These are phyloP conservation scores for Chlorospingus flavigularis DNA, from an alignment of 2,797 vertebrate species.

Conservation along the genomic window DNA sequence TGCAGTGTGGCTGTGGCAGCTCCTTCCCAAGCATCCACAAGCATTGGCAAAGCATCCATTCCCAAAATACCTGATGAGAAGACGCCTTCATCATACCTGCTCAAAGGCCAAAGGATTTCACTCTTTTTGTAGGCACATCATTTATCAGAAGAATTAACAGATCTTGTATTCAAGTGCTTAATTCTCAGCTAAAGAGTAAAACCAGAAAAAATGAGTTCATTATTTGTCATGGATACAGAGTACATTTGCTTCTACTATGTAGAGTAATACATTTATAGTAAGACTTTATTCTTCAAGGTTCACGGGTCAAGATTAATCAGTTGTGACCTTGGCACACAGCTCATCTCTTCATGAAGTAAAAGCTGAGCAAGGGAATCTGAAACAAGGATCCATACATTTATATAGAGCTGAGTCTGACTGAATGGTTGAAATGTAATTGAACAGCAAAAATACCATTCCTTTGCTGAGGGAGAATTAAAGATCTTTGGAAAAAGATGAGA, in stretches of 20 bases:
- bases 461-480: constrained; percentile 3
- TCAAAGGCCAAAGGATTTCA: background rate
- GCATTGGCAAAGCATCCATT: background rate
- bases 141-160: constrained; percentile 1
- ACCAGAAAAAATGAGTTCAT: constrained; percentile 33
- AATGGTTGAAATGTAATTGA: constrained; percentile 16
- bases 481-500: background rate
- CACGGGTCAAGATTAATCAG: constrained; percentile 58
- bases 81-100: background rate
- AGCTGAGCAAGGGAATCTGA: constrained; percentile 50
- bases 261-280: constrained; percentile 31
- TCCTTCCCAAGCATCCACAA: background rate
- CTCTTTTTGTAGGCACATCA: background rate
- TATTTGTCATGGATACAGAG: constrained; percentile 29
- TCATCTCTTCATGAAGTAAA: background rate
- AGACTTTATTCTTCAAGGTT: constrained; percentile 44
- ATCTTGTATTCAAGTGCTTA: constrained; percentile 20
- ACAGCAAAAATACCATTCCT: constrained; percentile 30
- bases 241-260: constrained; percentile 1
- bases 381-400: background rate
- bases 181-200: constrained; percentile 33
- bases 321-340: constrained; percentile 53
- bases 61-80: background rate
- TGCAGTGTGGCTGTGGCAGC: background rate
- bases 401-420: background rate